phyloP scores from a whole-genome alignment of 2,797 vertebrate species.

The Poeciliopsis gracilis region DNA sequence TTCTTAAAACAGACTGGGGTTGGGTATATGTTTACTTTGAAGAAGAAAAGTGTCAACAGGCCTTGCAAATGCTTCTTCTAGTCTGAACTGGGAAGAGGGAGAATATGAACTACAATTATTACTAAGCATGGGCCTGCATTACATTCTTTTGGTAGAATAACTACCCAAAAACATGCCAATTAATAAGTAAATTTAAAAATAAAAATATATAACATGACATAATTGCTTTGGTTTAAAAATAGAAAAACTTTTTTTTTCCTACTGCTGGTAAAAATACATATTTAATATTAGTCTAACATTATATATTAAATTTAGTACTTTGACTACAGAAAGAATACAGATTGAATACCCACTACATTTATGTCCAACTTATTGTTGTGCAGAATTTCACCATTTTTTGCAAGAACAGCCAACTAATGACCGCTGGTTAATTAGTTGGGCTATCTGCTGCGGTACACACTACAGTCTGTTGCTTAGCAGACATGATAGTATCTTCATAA shows the following conservation, averaged over 20 bases:
- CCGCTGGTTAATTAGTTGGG: background rate
- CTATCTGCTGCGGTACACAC: background rate
- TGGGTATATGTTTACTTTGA: slow-evolving; percentile 25
- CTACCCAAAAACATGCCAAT: background rate
- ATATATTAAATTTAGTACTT: background rate
- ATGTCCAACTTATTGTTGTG: background rate
- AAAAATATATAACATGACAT: background rate
- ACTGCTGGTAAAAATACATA: background rate
- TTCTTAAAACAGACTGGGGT: slow-evolving; percentile 27
- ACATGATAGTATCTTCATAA: background rate
- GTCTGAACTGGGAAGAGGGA: background rate
- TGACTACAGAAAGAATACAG: background rate
- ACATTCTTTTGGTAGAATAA: background rate
- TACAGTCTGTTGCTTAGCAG: background rate
- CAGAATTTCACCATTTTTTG: background rate
- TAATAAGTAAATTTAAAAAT: background rate
- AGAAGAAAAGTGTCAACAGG: slow-evolving; percentile 2
- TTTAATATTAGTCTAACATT: background rate
- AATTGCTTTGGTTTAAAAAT: background rate
- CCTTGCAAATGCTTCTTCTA: background rate
- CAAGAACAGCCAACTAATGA: background rate
- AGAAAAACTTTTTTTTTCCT: background rate
- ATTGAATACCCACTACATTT: background rate
- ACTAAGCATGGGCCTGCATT: background rate
- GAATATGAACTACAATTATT: background rate